Conservation (phyloP, 2,113 vertebrate genomes). For the Myrmecobius fasciatus region DNA sequence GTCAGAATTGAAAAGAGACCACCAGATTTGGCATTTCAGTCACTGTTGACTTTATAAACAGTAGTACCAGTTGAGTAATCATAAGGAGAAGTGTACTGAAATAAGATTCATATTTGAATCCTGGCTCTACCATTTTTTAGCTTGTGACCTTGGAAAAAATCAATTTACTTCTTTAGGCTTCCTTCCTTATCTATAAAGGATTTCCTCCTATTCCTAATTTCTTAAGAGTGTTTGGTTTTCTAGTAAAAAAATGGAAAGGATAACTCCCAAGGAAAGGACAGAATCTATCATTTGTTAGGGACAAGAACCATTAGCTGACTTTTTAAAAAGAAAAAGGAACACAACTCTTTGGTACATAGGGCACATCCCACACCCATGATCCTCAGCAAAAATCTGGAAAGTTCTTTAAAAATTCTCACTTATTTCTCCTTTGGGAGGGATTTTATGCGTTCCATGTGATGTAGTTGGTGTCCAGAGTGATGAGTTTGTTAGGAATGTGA, state of each 20-base stretch:
- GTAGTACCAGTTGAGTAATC: background rate
- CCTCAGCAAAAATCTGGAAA: background rate
- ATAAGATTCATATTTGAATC: background rate
- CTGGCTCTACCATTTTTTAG: background rate
- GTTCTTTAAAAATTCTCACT: background rate
- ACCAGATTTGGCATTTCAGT: background rate
- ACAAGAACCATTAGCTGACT: background rate
- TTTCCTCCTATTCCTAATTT: background rate
- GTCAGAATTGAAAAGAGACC: background rate
- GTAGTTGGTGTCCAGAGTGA: background rate
- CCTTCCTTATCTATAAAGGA: background rate
- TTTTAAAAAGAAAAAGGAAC: background rate
- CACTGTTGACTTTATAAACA: background rate
- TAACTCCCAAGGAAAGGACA: background rate
- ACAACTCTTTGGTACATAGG: background rate
- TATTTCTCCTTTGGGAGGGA: background rate
- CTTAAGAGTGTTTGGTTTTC: background rate
- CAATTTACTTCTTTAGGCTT: background rate
- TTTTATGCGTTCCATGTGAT: background rate
- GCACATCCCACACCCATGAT: background rate
- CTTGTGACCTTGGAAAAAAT: background rate
- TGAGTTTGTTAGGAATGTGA: background rate
- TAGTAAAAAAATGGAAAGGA: background rate
- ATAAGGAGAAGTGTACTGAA: background rate
- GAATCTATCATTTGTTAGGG: background rate